These are phyloP conservation scores for Sparidentex hasta DNA, from an alignment of 2,797 vertebrate genomes.

Conservation along the genomic window DNA sequence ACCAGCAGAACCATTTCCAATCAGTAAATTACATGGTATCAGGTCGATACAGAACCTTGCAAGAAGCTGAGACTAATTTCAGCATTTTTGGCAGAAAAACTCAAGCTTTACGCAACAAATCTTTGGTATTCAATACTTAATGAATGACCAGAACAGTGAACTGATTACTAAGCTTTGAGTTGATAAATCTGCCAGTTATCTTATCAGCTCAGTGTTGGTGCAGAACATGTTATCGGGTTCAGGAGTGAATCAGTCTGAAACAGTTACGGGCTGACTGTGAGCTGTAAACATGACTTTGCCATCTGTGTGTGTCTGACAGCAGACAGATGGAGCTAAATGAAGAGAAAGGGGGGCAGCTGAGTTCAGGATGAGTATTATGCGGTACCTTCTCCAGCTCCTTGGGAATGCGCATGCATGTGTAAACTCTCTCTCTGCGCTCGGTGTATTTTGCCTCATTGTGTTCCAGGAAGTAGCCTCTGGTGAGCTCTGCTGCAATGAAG, in stretches of 20 bases:
- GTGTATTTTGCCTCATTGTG: conserved; percentile 99
- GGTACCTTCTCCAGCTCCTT: conserved; percentile 97
- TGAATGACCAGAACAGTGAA: neutral
- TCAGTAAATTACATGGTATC: too few relatives aligned
- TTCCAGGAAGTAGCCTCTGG: conserved; percentile 98
- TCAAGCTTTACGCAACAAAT: neutral
- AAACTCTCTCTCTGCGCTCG: conserved; percentile 94
- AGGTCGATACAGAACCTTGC: too few relatives aligned
- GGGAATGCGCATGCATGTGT: conserved; percentile 97
- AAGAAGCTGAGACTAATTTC: too few relatives aligned
- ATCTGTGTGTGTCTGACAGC: conserved; percentile 2
- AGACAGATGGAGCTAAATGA: conserved; percentile 11
- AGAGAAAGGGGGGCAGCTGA: neutral
- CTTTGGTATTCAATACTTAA: neutral
- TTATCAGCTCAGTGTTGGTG: neutral
- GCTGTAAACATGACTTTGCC: neutral
- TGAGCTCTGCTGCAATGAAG: conserved; percentile 96
- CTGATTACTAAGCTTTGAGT: neutral
- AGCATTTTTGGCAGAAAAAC: too few relatives aligned
- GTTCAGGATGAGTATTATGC: neutral
- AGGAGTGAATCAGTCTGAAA: neutral
- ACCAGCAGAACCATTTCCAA: too few relatives aligned
- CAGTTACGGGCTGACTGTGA: neutral
- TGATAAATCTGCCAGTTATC: neutral
- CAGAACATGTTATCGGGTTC: neutral